Evolutionary conservation across 2,113 vertebrate species (phyloP).

Genomic region (Coptodon bakossiorum): DNA sequence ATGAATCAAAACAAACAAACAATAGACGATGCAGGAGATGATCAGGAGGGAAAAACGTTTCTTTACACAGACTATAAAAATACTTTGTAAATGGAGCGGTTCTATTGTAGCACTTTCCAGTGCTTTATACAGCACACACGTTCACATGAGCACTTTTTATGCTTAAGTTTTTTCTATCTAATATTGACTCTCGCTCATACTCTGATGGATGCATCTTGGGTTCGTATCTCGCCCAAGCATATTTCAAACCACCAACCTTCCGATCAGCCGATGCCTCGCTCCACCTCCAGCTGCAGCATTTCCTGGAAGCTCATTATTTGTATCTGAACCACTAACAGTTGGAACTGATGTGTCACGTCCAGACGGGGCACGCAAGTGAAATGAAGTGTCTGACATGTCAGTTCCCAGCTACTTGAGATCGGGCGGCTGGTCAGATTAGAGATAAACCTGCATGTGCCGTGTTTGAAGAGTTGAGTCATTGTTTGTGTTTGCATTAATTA

Average conservation of each 20-base stretch:
- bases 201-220: background rate
- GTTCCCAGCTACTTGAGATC: background rate
- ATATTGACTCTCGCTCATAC: accelerated
- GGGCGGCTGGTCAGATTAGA: accelerated
- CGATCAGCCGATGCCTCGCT: background rate
- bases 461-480: background rate
- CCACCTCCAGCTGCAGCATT: background rate
- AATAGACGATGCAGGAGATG: background rate
- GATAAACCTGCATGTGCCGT: background rate
- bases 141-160: background rate
- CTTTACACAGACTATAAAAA: background rate
- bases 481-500: background rate
- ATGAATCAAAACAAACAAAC: background rate
- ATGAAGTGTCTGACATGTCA: background rate
- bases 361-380: background rate
- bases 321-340: background rate
- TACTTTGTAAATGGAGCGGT: accelerated
- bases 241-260: background rate
- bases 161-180: background rate
- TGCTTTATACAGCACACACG: background rate
- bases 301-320: background rate
- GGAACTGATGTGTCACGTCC: background rate
- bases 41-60: background rate
- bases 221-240: background rate
- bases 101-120: background rate